These are phyloP conservation scores for Etheostoma perlongum DNA, from an alignment of 2,797 vertebrate species.

Conservation along the genomic window DNA sequence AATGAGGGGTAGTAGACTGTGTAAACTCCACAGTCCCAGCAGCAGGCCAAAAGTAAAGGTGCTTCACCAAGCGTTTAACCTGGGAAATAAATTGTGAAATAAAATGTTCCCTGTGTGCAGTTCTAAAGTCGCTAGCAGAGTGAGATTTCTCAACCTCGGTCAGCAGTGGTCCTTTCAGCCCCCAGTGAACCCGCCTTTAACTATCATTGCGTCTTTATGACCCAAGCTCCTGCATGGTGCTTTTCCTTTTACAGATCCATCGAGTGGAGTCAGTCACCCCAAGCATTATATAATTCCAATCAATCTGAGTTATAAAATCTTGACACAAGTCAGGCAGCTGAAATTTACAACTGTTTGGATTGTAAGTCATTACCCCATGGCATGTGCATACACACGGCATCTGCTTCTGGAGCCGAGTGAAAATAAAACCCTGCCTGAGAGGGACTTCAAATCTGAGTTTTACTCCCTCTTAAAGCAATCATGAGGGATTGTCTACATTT, in stretches of 20 bases:
- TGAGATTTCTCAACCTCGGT: slow-evolving; percentile 51
- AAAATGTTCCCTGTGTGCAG: slow-evolving; percentile 51
- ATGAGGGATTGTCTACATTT: slow-evolving; percentile 52
- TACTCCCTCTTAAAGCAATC: slow-evolving; percentile 46
- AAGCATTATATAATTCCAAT: slow-evolving; percentile 79
- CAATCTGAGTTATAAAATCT: slow-evolving; percentile 82
- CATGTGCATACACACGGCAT: slow-evolving; percentile 49
- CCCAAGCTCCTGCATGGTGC: slow-evolving; percentile 45
- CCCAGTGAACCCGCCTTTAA: slow-evolving; percentile 62
- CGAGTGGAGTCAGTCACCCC: slow-evolving; percentile 73
- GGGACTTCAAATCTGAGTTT: slow-evolving; percentile 55
- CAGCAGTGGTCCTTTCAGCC: slow-evolving; percentile 41
- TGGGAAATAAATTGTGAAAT: slow-evolving; percentile 61
- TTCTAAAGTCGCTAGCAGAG: slow-evolving; percentile 56
- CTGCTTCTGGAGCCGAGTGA: slow-evolving; percentile 39
- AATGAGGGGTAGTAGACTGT: slow-evolving; percentile 43
- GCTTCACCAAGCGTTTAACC: slow-evolving; percentile 60
- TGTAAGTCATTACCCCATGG: slow-evolving; percentile 68
- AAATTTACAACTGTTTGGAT: slow-evolving; percentile 79
- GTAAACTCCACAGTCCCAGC: slow-evolving; percentile 23
- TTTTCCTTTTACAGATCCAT: slow-evolving; percentile 73
- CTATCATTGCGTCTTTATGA: slow-evolving; percentile 69
- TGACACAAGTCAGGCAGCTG: slow-evolving; percentile 64
- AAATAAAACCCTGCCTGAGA: slow-evolving; percentile 49
- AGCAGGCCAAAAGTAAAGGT: slow-evolving; percentile 63